Evolutionary conservation across 2,888 invertebrate species (phyloP).

Genomic region (Drosophila mercatorum): DNA sequence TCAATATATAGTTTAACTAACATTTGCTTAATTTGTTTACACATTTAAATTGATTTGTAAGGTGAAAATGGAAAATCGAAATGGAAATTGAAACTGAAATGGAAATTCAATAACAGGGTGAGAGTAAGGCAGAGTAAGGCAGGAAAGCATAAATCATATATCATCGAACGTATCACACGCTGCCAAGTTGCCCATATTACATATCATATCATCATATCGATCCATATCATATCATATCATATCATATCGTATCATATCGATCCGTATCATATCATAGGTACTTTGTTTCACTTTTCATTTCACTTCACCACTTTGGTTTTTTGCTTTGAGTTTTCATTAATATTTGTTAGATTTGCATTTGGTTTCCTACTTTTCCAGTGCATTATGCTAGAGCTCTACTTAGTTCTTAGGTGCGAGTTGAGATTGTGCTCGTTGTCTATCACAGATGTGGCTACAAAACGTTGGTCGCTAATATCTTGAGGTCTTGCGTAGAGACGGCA

Average conservation of each 20-base stretch:
- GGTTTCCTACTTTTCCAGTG: conserved; percentile 10
- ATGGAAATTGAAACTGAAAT: neutral
- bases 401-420: conserved; percentile 8
- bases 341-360: neutral
- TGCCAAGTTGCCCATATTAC: conserved; percentile 15
- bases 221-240: too few species aligned
- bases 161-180: conserved; percentile 46
- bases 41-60: conserved; percentile 19
- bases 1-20: conserved; percentile 57
- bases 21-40: conserved; percentile 23
- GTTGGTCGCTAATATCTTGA: conserved; percentile 20
- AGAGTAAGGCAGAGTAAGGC: conserved; percentile 36
- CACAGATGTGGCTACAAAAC: conserved; percentile 44
- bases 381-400: conserved; percentile 20
- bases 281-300: conserved; percentile 2
- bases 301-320: conserved; percentile 19
- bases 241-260: neutral
- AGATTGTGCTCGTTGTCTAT: conserved; percentile 32
- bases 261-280: neutral
- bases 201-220: neutral
- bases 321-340: neutral
- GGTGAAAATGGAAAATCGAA: conserved; percentile 5
- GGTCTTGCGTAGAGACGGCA: conserved; percentile 18
- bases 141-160: conserved; percentile 39
- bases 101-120: conserved; percentile 24